phyloP scores from a whole-genome alignment of 2,888 invertebrate species.

The Mesorhabditis sp. region DNA sequence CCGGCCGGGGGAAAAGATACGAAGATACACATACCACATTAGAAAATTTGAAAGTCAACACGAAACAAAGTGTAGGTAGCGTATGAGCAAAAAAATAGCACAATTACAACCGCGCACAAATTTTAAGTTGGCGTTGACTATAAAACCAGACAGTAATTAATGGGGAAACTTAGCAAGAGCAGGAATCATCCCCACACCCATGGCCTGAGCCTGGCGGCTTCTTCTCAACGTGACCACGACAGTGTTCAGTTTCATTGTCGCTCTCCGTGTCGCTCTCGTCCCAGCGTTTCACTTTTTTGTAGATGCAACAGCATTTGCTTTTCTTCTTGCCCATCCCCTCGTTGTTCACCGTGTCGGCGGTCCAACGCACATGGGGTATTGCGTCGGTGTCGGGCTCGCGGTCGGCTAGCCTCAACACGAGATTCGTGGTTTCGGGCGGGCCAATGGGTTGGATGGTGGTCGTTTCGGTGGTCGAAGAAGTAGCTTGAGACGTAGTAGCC shows the following conservation, averaged over 20 bases:
- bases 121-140: no score
- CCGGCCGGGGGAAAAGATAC: no score
- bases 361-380: constrained; percentile 26
- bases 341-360: constrained; percentile 65
- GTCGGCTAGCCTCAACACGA: neutral
- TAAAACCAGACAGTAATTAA: neutral
- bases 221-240: constrained; percentile 55
- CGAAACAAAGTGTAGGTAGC: no score
- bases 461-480: no score
- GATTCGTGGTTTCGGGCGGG: no score
- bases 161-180: neutral
- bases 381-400: neutral
- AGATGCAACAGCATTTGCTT: constrained; percentile 56
- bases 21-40: no score
- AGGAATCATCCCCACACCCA: neutral
- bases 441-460: no score
- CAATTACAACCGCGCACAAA: no score
- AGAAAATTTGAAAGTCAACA: no score
- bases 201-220: constrained; percentile 1
- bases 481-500: no score
- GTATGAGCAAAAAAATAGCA: no score
- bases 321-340: constrained; percentile 51
- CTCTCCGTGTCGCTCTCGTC: constrained; percentile 25
- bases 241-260: constrained; percentile 56
- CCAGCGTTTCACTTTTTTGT: constrained; percentile 52